These are phyloP conservation scores for Lysandra coridon DNA, from an alignment of 2,888 invertebrate species.

Conservation along the genomic window DNA sequence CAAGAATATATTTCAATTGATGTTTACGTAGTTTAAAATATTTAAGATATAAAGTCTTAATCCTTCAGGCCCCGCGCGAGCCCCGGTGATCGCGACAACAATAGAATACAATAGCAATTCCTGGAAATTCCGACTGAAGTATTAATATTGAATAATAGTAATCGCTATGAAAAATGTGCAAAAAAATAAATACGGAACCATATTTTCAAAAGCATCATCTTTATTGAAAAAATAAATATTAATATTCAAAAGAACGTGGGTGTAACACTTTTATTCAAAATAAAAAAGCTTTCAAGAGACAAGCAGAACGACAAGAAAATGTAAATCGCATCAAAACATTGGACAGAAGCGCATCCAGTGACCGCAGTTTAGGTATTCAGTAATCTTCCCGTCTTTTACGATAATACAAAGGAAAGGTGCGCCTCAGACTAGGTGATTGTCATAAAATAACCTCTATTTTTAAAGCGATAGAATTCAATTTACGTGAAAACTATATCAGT, in stretches of 20 bases:
- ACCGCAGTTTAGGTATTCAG: constrained; percentile 39
- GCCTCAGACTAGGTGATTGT: background rate
- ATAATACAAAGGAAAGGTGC: background rate
- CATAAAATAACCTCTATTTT: constrained; percentile 1
- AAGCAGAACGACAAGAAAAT: constrained; percentile 35
- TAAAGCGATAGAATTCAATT: constrained; percentile 11
- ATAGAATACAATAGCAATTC: too few relatives aligned
- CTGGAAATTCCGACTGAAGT: too few relatives aligned
- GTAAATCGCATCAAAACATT: constrained; percentile 39
- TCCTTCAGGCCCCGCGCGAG: too few relatives aligned
- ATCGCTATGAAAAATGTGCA: background rate
- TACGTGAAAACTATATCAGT: background rate
- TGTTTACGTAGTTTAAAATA: too few relatives aligned
- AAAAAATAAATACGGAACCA: background rate
- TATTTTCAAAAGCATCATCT: background rate
- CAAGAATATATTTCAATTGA: too few relatives aligned
- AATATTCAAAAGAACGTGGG: too few relatives aligned
- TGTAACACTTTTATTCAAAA: too few relatives aligned
- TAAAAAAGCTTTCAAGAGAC: background rate
- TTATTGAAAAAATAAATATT: background rate
- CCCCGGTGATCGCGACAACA: too few relatives aligned
- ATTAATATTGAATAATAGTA: too few relatives aligned
- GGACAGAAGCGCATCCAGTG: constrained; percentile 40
- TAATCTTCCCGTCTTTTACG: constrained; percentile 41
- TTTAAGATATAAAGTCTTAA: too few relatives aligned